These are phyloP conservation scores for Emmelina monodactyla DNA, from an alignment of 2,888 invertebrate species.

Conservation along the genomic window DNA sequence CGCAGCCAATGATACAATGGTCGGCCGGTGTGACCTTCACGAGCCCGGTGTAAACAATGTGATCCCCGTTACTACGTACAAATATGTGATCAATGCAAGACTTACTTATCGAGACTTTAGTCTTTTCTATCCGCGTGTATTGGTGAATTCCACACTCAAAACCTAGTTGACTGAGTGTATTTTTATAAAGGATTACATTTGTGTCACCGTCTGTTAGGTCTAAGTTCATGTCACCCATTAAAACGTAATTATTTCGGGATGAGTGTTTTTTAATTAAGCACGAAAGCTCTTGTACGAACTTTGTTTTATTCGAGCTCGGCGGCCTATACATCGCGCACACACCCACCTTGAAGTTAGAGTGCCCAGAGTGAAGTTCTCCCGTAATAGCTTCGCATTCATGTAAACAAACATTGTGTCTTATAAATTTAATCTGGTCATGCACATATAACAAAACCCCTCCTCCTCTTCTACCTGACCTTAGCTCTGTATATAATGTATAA, in stretches of 20 bases:
- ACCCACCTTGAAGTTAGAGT: slow-evolving; percentile 1
- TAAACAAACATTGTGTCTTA: background rate
- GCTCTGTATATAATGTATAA: slow-evolving; percentile 9
- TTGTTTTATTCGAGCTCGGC: slow-evolving; percentile 6
- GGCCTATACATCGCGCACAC: slow-evolving; percentile 11
- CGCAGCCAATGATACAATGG: slow-evolving; percentile 10
- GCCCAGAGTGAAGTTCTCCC: too few relatives aligned
- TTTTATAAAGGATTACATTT: slow-evolving; percentile 1
- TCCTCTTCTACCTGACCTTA: slow-evolving; percentile 8
- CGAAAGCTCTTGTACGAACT: slow-evolving; percentile 5
- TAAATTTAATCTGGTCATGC: slow-evolving; percentile 6
- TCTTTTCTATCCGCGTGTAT: slow-evolving; percentile 10
- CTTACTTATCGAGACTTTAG: slow-evolving; percentile 4
- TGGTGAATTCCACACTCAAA: slow-evolving; percentile 7
- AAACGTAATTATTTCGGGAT: background rate
- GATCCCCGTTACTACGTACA: background rate
- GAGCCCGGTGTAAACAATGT: slow-evolving; percentile 4
- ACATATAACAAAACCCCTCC: slow-evolving; percentile 9
- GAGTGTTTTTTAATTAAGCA: background rate
- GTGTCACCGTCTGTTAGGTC: slow-evolving; percentile 1
- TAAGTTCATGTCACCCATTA: slow-evolving; percentile 11
- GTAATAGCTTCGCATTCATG: slow-evolving; percentile 4
- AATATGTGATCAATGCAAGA: slow-evolving; percentile 12
- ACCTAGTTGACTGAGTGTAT: slow-evolving; percentile 4
- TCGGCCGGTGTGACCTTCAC: slow-evolving; percentile 7